Base-by-base conservation (phyloP, 2,113 vertebrate genomes). In the Junco hyemalis region DNA sequence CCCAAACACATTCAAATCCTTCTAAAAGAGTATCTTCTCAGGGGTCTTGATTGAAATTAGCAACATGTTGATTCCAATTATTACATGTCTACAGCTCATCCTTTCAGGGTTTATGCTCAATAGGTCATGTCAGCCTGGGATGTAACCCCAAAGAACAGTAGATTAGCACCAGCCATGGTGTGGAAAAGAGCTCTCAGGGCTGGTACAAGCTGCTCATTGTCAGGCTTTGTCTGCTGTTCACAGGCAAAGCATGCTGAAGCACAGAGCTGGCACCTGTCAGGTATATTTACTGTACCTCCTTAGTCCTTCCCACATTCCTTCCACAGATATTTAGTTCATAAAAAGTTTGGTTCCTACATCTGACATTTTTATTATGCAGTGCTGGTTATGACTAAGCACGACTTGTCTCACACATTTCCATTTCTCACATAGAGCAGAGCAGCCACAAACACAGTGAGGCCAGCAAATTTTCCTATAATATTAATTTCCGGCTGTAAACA, bases 181-280 rank as follows among this genome's bases (percentile, higher is more conserved):
- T 7, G 24, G 38, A 76, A 53, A 71, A 28, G 23, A 29, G 35
- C 29, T 76, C 48, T 69, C 63, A 51, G 18, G 61, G 19, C 12
- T 33, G 22, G 12, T 51, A 26, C 13, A 38, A 47, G 7, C 5
- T 45, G 35, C n/a, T 31, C 11, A 38, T 70, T 12, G 22, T 42
- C 40, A 54, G 28, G 47, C 85, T 91, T 71, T 2, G 3, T 45
- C 33, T 70, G 42, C 18, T 42, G 10, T 42, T 78, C 42, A 42
- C 38, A 8, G 4, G 25, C 22, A 81, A 63, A 74, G 2, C 23
- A 35, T 24, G 19, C 24, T 65, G 40, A 77, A 73, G 36, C 26
- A 72, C 23, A 0, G 0, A 84, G 36, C 22, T 61, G 28, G 44
- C 26, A 57, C 4, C 21, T 31, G 38, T 16, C 44, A 82, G 12